Evolutionary conservation across 2,888 invertebrate species (phyloP).

Genomic region (Drosophila quinaria): DNA sequence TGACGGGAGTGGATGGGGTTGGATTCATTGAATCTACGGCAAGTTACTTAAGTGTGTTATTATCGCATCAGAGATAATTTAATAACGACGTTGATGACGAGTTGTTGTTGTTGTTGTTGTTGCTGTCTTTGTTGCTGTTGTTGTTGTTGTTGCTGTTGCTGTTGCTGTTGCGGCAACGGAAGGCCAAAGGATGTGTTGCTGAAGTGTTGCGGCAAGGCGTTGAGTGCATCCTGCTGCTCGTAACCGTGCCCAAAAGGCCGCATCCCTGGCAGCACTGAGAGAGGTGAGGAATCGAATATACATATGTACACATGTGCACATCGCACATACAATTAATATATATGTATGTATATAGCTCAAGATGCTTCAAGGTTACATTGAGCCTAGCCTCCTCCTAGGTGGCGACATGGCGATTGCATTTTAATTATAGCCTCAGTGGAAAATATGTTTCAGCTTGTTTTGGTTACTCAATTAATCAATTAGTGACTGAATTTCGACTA

Average conservation of each 20-base stretch:
- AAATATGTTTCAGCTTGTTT: neutral
- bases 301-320: too few species aligned
- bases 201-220: constrained; percentile 68
- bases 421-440: constrained; percentile 19
- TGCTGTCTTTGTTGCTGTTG: constrained; percentile 24
- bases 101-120: constrained; percentile 40
- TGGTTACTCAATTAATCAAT: neutral
- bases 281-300: constrained; percentile 27
- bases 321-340: neutral
- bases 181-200: constrained; percentile 62
- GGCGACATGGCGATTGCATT: constrained; percentile 8
- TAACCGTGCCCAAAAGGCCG: constrained; percentile 49
- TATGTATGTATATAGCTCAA: neutral
- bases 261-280: constrained; percentile 7
- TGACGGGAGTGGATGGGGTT: neutral
- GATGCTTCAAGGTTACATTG: constrained; percentile 59
- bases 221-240: constrained; percentile 36
- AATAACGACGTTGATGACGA: constrained; percentile 73
- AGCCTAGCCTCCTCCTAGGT: constrained; percentile 21
- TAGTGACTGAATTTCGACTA: too few species aligned
- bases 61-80: constrained; percentile 84
- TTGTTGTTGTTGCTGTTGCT: constrained; percentile 27
- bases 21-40: constrained; percentile 32
- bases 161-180: constrained; percentile 45
- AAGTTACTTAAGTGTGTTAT: constrained; percentile 81